Base-by-base conservation (phyloP, 2,797 vertebrate genomes). In the Chromobotia macracanthus region DNA sequence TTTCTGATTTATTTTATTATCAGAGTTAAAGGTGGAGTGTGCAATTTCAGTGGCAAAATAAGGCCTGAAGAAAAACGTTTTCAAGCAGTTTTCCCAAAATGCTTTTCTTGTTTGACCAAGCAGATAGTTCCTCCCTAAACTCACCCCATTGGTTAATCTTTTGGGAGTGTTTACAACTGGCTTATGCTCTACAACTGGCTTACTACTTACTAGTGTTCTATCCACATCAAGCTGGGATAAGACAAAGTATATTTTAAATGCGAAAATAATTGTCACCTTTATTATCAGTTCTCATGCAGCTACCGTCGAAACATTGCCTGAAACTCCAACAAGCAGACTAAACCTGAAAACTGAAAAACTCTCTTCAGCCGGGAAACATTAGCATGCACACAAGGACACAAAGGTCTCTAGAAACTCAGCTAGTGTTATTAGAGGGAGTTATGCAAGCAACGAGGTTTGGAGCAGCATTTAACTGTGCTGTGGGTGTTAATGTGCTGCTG, bases 341-440 rank as follows among this genome's bases (percentile, higher is more conserved):
- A 66, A 55, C 11, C n/a, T 46, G 46, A 25, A 18, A 61, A 25
- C 5, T 16, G 1, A 23, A 55, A 19, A 72, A 44, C 4, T 7
- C 23, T 25, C 41, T 65, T 75, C 9, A 74, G 18, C 12, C 1
- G 53, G 48, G n/a, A 79, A 53, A 66, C n/a, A 72, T 16, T 31
- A 65, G 31, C 46, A 79, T 72, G 77, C 75, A 50, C 13, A 41
- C 75, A 50, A 70, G 12, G 5, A 35, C 15, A 77, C 18, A 77
- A 53, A 72, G 31, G 11, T 71, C 38, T 19, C 48, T 60, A 60
- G 13, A 28, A 77, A 68, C 4, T 1, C 31, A 38, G 61, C 28
- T 38, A 12, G 8, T 35, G 28, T 64, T 35, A 38, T 64, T 38
- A 38, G 1, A 38, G 8, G 3, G 16, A 18, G 12, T 50, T 60